Base-by-base conservation (phyloP, 2,888 invertebrate species). In the Eumerus sabulonum region DNA sequence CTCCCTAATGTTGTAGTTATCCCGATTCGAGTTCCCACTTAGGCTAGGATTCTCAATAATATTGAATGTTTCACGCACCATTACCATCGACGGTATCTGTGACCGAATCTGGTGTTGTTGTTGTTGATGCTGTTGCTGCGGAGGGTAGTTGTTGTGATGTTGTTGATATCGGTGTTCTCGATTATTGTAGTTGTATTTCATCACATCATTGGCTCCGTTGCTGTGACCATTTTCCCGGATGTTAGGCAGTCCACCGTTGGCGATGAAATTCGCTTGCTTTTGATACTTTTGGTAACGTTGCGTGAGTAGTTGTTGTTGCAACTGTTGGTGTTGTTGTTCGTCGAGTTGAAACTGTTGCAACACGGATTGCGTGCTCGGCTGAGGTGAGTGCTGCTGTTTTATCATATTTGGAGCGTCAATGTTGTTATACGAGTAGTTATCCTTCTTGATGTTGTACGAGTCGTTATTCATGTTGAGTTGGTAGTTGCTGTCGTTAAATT, bases 11-110 rank as follows among this genome's bases (percentile, higher is more conserved):
- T 84, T 85, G 67, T 83, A 85, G 76, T 85, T 85, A 63, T 84
- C 85, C 64, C 85, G 84, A 84, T 86, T 85, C 84, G 86, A 86
- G 82, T 18, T 82, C 18, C 54, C 73, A 66, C 71, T 79, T 38
- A 83, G 74, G 68, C 85, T 87, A 83, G 86, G 88, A 85, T 89
- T 89, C 83, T 89, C 88, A 84, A 87, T 88, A 77, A 89, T 89
- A 85, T 89, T 89, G 83, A 88, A 89, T 73, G 85, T 85, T 77
- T 89, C 88, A 82, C 88, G 87, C 83, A 87, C 90, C 83, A 91
- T 91, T 91, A 85, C 90, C 91, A 72, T 90, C 89, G 84, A 90
- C 90, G 84, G 89, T 88, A 74, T 5, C 18, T 79, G 79, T 1
- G 60, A 60, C 40, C 82, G 44, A 18, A 70, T 76, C 60, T 82